Conservation (phyloP, 1,140 invertebrate genomes). For the Drosophila watanabei region DNA sequence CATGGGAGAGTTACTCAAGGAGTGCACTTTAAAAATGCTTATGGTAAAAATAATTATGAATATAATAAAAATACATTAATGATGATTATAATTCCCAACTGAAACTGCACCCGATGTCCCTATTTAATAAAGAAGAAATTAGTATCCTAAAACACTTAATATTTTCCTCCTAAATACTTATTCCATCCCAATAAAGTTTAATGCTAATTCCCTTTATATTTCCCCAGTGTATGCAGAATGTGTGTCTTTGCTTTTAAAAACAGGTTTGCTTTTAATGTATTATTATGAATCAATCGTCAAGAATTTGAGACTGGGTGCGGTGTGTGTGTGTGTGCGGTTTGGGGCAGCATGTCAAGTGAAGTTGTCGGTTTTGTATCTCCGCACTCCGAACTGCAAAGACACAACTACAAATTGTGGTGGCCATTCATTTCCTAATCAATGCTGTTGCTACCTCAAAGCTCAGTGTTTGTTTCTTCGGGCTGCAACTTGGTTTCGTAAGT, state of each 20-base stretch:
- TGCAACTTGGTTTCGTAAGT: conserved; percentile 42
- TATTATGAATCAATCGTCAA: conserved; percentile 70
- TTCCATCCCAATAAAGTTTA: too few relatives aligned
- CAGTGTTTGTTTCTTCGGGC: conserved; percentile 34
- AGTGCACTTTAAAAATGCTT: not conserved
- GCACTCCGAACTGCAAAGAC: conserved; percentile 23
- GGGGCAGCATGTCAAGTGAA: conserved; percentile 57
- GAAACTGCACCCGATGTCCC: too few relatives aligned
- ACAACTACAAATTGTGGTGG: conserved; percentile 57
- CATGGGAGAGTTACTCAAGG: not conserved
- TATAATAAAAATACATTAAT: not conserved
- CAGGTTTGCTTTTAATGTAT: conserved; percentile 45
- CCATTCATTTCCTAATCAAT: conserved; percentile 62
- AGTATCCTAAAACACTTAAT: not conserved
- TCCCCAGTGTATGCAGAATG: conserved; percentile 38
- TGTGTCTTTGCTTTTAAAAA: conserved; percentile 45
- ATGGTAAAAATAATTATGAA: not conserved
- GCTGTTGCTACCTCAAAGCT: conserved; percentile 40
- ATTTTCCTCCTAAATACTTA: not conserved
- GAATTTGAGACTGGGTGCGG: conserved; percentile 69
- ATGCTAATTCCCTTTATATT: not conserved
- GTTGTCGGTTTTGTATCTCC: conserved; percentile 33
- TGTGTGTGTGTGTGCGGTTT: conserved; percentile 38
- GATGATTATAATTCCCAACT: not conserved
- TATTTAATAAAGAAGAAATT: not conserved